phyloP scores from a whole-genome alignment of 2,113 vertebrate species.

The Opisthocomus hoazin region DNA sequence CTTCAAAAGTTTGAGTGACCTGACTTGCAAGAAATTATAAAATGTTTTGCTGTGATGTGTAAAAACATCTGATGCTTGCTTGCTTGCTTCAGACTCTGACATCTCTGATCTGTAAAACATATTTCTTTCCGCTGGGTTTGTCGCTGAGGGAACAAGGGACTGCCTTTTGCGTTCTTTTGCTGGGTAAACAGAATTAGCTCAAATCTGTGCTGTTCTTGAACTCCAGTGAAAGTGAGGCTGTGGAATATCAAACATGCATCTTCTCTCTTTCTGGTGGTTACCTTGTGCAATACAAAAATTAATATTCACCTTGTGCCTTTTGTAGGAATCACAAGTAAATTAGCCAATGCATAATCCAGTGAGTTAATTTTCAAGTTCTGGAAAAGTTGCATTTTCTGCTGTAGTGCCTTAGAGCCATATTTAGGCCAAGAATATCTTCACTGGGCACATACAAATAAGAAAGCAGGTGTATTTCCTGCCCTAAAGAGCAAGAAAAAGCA shows the following conservation, averaged over 20 bases:
- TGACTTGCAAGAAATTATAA: not conserved
- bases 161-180: not conserved
- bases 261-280: not conserved
- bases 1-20: not conserved
- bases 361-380: slow-evolving; percentile 34
- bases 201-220: not conserved
- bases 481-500: not conserved
- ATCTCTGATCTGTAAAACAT: not conserved
- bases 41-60: not conserved
- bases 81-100: not conserved
- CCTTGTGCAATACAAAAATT: not conserved
- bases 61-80: not conserved
- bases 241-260: not conserved
- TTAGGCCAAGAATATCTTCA: not conserved
- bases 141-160: not conserved
- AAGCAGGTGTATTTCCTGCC: not conserved
- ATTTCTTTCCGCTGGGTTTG: not conserved
- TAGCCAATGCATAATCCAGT: slow-evolving; percentile 52
- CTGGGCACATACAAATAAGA: not conserved
- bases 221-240: not conserved
- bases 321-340: slow-evolving; percentile 44
- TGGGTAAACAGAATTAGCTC: not conserved
- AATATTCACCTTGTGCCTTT: not conserved
- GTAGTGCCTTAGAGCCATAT: not conserved
- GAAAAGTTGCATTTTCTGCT: not conserved